Conservation (phyloP, 2,888 invertebrate genomes). For the Drosophila helvetica region DNA sequence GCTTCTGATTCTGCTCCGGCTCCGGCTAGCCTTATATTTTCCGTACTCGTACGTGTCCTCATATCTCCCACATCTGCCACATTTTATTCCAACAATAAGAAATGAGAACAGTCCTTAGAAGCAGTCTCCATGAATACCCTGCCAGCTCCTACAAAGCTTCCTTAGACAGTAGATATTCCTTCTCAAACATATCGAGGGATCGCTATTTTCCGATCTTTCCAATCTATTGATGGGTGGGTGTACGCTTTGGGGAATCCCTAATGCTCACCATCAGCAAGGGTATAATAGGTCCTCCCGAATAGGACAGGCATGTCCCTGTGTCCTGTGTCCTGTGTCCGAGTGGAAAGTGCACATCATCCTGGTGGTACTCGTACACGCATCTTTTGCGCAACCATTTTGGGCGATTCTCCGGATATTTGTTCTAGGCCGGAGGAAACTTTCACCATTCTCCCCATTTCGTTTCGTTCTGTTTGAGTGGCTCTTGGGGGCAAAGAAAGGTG, state of each 20-base stretch:
- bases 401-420: conserved; percentile 12
- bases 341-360: not conserved
- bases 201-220: no score
- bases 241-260: not conserved
- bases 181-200: no score
- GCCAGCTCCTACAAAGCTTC: no score
- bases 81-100: conserved; percentile 46
- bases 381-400: conserved; percentile 1
- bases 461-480: conserved; percentile 10
- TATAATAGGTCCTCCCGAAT: not conserved
- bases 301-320: not conserved
- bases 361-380: not conserved
- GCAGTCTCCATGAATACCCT: conserved; percentile 13
- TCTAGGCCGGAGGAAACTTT: conserved; percentile 15
- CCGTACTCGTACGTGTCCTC: conserved; percentile 59
- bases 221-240: no score
- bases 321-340: not conserved
- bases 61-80: conserved; percentile 71
- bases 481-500: not conserved
- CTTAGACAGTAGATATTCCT: no score
- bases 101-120: not conserved
- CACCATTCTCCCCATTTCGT: conserved; percentile 19
- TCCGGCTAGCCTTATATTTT: no score
- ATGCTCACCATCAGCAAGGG: not conserved
- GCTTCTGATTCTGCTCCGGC: not conserved